Conservation (phyloP, 2,888 invertebrate species). For the Leptinotarsa peninsularis region DNA sequence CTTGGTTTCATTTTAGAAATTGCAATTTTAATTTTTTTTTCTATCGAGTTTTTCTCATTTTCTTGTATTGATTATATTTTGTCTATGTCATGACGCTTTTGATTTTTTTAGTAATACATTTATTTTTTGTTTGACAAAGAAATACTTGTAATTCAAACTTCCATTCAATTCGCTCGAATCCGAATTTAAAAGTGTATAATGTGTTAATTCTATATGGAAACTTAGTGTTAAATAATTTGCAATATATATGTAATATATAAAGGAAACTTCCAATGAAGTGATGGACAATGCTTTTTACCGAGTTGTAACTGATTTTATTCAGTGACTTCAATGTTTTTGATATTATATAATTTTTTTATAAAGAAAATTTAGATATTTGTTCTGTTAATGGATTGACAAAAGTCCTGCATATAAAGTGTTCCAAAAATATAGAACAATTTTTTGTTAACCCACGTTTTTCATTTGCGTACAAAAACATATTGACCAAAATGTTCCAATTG, state of each 20-base stretch:
- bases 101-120: background rate
- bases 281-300: background rate
- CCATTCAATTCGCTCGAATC: constrained; percentile 37
- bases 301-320: constrained; percentile 21
- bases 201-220: constrained; percentile 11
- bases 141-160: background rate
- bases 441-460: background rate
- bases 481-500: too few relatives aligned
- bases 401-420: constrained; percentile 2
- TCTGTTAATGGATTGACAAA: constrained; percentile 24
- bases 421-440: constrained; percentile 4
- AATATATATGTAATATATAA: constrained; percentile 26
- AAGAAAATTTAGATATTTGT: constrained; percentile 18
- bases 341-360: constrained; percentile 34
- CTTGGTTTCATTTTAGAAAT: too few relatives aligned
- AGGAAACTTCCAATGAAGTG: background rate
- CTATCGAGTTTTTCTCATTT: too few relatives aligned
- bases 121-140: background rate
- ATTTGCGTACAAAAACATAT: background rate
- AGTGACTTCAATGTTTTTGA: constrained; percentile 37
- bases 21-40: too few relatives aligned
- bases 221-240: constrained; percentile 10
- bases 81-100: background rate
- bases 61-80: background rate
- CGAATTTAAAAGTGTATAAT: constrained; percentile 40